phyloP scores from a whole-genome alignment of 2,113 vertebrate species.

The Carlito syrichta region DNA sequence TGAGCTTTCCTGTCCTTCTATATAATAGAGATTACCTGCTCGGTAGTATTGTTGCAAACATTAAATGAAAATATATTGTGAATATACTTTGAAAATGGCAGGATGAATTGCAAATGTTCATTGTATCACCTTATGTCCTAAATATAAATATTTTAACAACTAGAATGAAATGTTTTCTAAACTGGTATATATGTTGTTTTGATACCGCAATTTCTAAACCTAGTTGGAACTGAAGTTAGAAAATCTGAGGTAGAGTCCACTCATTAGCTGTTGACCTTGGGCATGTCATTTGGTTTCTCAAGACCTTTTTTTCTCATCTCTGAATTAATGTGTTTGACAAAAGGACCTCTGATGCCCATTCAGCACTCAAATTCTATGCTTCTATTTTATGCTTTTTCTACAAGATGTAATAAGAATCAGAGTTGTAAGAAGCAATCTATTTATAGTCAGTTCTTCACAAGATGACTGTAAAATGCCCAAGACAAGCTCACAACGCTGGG shows the following conservation, averaged over 20 bases:
- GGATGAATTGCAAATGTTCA: not conserved
- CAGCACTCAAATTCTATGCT: not conserved
- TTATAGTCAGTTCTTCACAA: constrained; percentile 45
- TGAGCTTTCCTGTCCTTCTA: not conserved
- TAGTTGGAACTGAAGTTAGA: not conserved
- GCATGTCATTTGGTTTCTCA: not conserved
- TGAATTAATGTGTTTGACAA: constrained; percentile 28
- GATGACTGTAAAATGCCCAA: constrained; percentile 17
- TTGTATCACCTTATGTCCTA: not conserved
- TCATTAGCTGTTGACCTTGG: not conserved
- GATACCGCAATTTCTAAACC: not conserved
- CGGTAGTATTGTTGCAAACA: not conserved
- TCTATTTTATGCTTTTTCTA: constrained; percentile 40
- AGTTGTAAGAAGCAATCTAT: constrained; percentile 33
- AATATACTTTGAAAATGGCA: not conserved
- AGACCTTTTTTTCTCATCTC: not conserved
- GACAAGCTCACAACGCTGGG: not conserved
- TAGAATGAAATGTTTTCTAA: not conserved
- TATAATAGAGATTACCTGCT: not conserved
- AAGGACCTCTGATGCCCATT: not conserved
- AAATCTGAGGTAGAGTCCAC: not conserved
- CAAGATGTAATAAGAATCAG: constrained; percentile 7
- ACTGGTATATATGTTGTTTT: not conserved
- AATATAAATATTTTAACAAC: not conserved
- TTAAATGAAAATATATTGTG: not conserved